These are phyloP conservation scores for Platysternon megacephalum DNA, from an alignment of 2,113 vertebrate species.

Conservation along the genomic window DNA sequence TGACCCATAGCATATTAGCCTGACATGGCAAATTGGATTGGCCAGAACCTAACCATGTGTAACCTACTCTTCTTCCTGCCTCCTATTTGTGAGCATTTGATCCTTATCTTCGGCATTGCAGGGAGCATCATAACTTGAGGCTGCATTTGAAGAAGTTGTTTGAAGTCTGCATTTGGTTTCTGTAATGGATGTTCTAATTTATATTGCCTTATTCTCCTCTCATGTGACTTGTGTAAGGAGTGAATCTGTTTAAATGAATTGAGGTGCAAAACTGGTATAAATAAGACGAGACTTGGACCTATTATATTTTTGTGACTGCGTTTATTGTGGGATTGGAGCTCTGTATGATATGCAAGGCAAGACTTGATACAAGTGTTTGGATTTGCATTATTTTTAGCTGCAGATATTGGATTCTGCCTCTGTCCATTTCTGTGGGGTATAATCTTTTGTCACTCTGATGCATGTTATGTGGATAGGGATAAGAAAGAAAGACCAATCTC, in stretches of 20 bases:
- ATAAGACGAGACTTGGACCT: not conserved
- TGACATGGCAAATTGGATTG: not conserved
- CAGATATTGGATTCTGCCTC: not conserved
- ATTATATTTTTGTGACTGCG: not conserved
- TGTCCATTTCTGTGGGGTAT: not conserved
- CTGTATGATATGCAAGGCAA: not conserved
- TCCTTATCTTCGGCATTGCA: not conserved
- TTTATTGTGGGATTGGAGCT: not conserved
- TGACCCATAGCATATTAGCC: accelerated
- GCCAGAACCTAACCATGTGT: not conserved
- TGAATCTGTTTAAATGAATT: not conserved
- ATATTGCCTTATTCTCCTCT: not conserved
- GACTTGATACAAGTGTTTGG: not conserved
- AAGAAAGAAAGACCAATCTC: not conserved
- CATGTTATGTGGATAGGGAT: not conserved
- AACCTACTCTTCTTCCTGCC: not conserved
- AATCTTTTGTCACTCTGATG: not conserved
- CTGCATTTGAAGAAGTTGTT: not conserved
- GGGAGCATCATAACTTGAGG: not conserved
- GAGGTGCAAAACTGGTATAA: not conserved
- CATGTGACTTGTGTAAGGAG: not conserved
- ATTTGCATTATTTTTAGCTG: not conserved
- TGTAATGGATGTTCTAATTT: not conserved
- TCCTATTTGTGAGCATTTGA: not conserved
- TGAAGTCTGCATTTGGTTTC: slow-evolving; percentile 13